A percentile compares a stretch with the other conserved stretches of the same genome.
Conservation (phyloP, 2,888 invertebrate genomes). For the Amorpha juglandis region DNA sequence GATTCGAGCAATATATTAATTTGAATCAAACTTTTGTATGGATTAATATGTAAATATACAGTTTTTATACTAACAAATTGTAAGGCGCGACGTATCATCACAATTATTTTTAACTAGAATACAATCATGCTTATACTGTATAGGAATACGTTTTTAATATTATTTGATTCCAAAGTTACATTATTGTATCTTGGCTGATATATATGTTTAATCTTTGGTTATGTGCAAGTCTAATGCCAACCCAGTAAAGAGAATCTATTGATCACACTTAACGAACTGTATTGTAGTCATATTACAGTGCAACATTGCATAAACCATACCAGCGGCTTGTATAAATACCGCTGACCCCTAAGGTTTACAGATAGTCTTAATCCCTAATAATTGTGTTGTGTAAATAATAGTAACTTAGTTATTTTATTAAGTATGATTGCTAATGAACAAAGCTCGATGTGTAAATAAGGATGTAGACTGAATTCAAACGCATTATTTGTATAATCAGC, state of each 20-base stretch:
- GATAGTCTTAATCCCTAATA: too few relatives aligned
- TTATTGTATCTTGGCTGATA: too few relatives aligned
- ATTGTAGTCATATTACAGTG: too few relatives aligned
- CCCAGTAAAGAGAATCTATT: too few relatives aligned
- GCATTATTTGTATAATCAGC: background rate
- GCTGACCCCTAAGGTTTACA: too few relatives aligned
- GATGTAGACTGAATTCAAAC: slow-evolving; percentile 1
- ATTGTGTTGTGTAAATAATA: slow-evolving; percentile 2
- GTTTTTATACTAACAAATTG: slow-evolving; percentile 2
- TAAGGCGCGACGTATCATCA: slow-evolving; percentile 9
- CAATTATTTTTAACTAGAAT: background rate
- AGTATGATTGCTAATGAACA: background rate
- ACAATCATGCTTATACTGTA: background rate
- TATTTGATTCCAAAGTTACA: too few relatives aligned
- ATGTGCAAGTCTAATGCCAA: too few relatives aligned
- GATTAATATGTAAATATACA: background rate
- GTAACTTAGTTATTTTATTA: background rate
- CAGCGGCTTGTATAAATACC: too few relatives aligned
- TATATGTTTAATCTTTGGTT: background rate
- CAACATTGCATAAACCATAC: too few relatives aligned
- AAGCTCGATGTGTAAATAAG: background rate
- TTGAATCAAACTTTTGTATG: background rate
- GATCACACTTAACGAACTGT: too few relatives aligned
- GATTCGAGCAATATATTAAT: background rate
- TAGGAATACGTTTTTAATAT: slow-evolving; percentile 1